Conservation (phyloP, 2,888 invertebrate genomes). For the Hoplodrina blanda region DNA sequence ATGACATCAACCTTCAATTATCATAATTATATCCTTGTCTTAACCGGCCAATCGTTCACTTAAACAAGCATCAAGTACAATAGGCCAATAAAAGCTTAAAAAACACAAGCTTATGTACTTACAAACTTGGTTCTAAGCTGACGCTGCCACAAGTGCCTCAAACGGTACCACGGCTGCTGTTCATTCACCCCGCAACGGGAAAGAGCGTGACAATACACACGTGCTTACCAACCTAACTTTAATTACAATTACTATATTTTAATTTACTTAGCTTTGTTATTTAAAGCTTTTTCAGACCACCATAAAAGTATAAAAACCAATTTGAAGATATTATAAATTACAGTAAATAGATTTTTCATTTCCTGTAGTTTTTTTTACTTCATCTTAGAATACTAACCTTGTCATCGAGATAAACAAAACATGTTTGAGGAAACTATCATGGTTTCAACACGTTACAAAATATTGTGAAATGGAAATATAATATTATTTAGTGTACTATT, state of each 20-base stretch:
- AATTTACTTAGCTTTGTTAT: neutral
- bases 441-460: neutral
- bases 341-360: neutral
- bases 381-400: neutral
- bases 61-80: neutral
- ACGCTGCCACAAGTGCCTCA: constrained; percentile 19
- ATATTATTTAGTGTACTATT: neutral
- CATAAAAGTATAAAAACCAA: neutral
- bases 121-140: constrained; percentile 15
- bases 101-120: constrained; percentile 18
- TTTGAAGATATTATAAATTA: neutral
- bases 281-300: no score
- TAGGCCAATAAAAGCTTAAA: neutral
- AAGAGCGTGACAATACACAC: constrained; percentile 53
- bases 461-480: neutral
- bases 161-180: constrained; percentile 54
- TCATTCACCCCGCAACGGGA: constrained; percentile 58
- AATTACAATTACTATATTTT: constrained; percentile 37
- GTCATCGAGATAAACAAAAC: neutral
- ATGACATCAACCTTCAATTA: neutral
- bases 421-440: neutral
- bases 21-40: no score
- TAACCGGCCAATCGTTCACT: neutral
- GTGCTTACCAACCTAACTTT: constrained; percentile 23
- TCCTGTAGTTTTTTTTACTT: no score